Percentiles rank a stretch among this genome's conserved stretches.
Conservation (phyloP, 2,113 vertebrate genomes). For the Camelus bactrianus region DNA sequence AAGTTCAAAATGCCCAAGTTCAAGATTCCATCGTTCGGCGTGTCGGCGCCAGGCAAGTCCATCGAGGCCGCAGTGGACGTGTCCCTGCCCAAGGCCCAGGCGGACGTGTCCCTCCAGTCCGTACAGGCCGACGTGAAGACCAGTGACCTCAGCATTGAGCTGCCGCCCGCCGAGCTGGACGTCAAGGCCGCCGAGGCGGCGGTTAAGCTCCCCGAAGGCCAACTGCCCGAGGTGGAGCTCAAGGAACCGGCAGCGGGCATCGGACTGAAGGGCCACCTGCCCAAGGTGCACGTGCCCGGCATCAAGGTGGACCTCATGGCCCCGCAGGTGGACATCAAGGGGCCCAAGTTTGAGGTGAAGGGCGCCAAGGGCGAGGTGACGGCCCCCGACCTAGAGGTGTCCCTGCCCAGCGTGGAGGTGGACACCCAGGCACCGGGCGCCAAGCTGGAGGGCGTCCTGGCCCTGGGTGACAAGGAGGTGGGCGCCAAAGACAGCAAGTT, state of each 20-base stretch:
- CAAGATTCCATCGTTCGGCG: constrained; percentile 81
- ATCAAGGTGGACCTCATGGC: constrained; percentile 6
- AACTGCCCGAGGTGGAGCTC: fast-evolving
- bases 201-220: neutral
- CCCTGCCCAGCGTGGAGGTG: no score
- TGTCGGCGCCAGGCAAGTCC: constrained; percentile 30
- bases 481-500: no score
- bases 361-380: no score
- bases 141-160: neutral
- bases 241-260: fast-evolving
- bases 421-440: no score
- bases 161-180: neutral
- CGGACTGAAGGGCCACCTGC: neutral
- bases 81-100: neutral
- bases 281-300: constrained; percentile 65
- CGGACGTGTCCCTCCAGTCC: fast-evolving
- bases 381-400: no score
- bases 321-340: no score
- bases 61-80: neutral
- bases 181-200: no score
- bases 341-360: no score
- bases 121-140: neutral
- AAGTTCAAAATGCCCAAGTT: constrained; percentile 75
- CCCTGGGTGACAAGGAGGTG: no score
- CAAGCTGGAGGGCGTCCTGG: no score